Evolutionary conservation across 2,888 invertebrate genomes (phyloP), one percentile per base, ranked within the genome.

Genomic region (Athalia cordata): DNA sequence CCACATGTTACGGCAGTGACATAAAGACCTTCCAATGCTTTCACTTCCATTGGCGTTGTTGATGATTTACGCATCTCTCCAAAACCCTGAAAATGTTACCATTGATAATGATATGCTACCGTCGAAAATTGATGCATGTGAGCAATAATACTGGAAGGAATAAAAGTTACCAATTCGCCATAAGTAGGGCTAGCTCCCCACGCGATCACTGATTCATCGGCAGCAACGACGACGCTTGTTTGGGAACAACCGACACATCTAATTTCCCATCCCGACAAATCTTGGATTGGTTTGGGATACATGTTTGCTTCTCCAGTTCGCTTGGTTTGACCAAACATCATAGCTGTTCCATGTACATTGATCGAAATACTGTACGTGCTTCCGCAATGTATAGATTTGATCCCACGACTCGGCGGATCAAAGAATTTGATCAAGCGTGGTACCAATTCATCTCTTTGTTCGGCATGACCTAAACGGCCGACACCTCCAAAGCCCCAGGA

Each of bases 401-500:
- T 95, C 59, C 97, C 97, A 79, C 97, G 94, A 66, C 94, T 95
- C 83, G 96, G 96, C 0, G 95, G 93, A 83, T 98, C 97, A 89
- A 97, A 96, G 90, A 94, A 96, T 89, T 97, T 97, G 83, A 98
- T 95, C 76, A 97, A 82, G 80, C 93, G 92, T 47, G 95, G 95
- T 62, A 97, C 96, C 90, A 96, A 92, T 91, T 98, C 98, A 90
- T 98, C 98, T 87, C 96, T 96, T 79, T 95, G 97, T 86, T 97
- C 98, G 6, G 97, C 95, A 91, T 98, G 98, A 0, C 98, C 98
- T 11, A 98, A 92, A 2, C 98, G 94, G 0, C 98, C 98, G 87
- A 98, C 97, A 0, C 98, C 98, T 9, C 98, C 98, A 90, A 98
- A 98, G 29, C 98, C 98, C 98, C 98, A 98, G 76, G 97, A 97